phyloP scores from a whole-genome alignment of 2,888 invertebrate genomes.

The Lottia gigantea region DNA sequence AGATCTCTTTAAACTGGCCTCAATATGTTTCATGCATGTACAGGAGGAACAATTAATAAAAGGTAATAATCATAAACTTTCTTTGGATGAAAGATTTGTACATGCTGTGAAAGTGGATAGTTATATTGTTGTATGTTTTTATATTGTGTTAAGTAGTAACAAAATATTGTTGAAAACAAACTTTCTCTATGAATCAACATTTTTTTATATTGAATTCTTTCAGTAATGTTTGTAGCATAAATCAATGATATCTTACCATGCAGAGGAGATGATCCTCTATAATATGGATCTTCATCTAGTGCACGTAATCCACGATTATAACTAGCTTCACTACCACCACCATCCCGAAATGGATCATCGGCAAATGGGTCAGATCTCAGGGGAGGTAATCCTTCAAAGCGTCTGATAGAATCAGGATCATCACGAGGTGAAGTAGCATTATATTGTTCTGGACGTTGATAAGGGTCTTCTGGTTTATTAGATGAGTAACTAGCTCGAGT shows the following conservation, averaged over 20 bases:
- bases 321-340: slow-evolving; percentile 30
- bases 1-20: no score
- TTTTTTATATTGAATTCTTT: no score
- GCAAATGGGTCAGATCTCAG: slow-evolving; percentile 58
- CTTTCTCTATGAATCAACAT: no score
- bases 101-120: no score
- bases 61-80: no score
- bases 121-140: no score
- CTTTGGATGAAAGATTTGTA: no score
- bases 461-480: slow-evolving; percentile 18
- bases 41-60: no score
- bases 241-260: slow-evolving; percentile 31
- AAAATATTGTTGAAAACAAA: no score
- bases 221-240: no score
- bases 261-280: slow-evolving; percentile 35
- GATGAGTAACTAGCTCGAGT: slow-evolving; percentile 23
- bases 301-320: slow-evolving; percentile 29
- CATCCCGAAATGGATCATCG: slow-evolving; percentile 56
- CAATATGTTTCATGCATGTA: no score
- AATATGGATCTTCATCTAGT: slow-evolving; percentile 39
- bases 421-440: slow-evolving; percentile 33
- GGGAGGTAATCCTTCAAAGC: slow-evolving; percentile 55
- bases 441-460: slow-evolving; percentile 20
- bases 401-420: slow-evolving; percentile 28
- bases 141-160: no score